phyloP scores from a whole-genome alignment of 2,797 vertebrate genomes.

The Microhierax caerulescens region DNA sequence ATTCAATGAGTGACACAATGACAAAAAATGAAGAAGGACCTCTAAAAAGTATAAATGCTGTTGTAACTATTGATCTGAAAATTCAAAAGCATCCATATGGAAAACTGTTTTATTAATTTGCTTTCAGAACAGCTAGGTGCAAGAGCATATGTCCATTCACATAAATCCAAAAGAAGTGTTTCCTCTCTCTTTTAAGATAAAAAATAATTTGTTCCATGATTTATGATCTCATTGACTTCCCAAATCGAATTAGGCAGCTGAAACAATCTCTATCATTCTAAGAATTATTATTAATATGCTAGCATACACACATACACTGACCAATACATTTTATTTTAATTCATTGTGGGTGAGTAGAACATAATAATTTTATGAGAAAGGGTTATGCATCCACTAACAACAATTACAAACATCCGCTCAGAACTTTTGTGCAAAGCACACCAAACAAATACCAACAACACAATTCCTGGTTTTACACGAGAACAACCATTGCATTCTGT shows the following conservation, averaged over 20 bases:
- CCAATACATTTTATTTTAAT: neutral
- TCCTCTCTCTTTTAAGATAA: constrained; percentile 23
- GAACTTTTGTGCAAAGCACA: neutral
- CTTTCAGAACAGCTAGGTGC: neutral
- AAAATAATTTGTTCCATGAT: constrained; percentile 24
- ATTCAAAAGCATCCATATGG: neutral
- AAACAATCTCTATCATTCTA: neutral
- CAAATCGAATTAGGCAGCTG: neutral
- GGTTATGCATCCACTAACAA: neutral
- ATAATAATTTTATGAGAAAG: neutral
- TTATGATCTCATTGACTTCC: constrained; percentile 11
- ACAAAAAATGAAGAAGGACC: neutral
- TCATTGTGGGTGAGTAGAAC: neutral
- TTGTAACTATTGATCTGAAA: neutral
- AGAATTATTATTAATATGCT: neutral
- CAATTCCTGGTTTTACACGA: neutral
- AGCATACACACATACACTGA: neutral
- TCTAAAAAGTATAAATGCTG: neutral
- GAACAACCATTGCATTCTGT: neutral
- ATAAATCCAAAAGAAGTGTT: neutral
- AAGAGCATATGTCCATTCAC: neutral
- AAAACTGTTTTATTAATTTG: neutral
- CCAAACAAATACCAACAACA: neutral
- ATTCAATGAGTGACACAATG: neutral
- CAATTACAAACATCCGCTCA: neutral